A percentile compares a stretch with the other conserved stretches of the same genome.
Evolutionary conservation across 2,888 invertebrate species (phyloP).

Genomic region (Drosophila mimica): DNA sequence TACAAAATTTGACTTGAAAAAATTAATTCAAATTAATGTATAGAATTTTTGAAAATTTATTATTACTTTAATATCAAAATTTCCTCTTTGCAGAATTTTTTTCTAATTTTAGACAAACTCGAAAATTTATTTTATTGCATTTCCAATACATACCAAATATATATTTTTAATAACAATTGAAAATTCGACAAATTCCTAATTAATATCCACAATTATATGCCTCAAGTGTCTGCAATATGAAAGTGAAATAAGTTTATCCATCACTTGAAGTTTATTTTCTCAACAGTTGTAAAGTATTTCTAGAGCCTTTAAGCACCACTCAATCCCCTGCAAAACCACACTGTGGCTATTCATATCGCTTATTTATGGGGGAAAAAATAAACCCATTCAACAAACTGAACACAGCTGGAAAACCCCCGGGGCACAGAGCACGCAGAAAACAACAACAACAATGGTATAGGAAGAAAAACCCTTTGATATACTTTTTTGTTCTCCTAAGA

Average conservation of each 20-base stretch:
- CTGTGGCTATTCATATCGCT: constrained; percentile 2
- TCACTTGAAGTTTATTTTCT: neutral
- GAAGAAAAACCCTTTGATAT: constrained; percentile 19
- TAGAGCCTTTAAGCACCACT: neutral
- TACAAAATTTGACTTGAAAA: neutral
- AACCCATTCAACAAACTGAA: constrained; percentile 5
- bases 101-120: neutral
- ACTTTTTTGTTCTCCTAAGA: neutral
- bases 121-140: neutral
- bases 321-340: neutral
- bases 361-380: neutral
- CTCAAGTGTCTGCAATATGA: neutral
- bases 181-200: neutral
- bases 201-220: neutral
- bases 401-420: constrained; percentile 13
- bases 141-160: neutral
- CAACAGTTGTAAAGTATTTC: neutral
- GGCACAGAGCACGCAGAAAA: constrained; percentile 8
- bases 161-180: accelerated
- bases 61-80: neutral
- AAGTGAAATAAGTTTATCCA: neutral
- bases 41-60: neutral
- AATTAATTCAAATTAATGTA: neutral
- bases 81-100: neutral
- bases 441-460: neutral